Evolutionary conservation across 2,113 vertebrate genomes (phyloP).

Genomic region (Vulpes lagopus): DNA sequence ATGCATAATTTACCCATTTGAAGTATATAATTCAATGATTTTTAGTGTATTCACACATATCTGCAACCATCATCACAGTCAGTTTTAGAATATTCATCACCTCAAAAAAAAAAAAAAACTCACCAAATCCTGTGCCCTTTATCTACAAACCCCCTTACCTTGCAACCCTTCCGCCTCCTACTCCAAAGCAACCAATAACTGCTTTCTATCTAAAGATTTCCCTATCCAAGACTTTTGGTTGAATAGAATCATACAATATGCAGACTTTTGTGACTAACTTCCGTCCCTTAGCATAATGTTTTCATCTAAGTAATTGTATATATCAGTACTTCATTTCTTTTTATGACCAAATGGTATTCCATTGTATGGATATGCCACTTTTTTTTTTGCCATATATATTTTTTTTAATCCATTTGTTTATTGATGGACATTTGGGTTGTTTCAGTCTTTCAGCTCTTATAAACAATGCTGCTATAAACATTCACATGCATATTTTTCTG

Average conservation of each 20-base stretch:
- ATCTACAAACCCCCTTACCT: not conserved
- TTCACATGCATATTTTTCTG: not conserved
- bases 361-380: not conserved
- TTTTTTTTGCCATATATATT: not conserved
- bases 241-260: not conserved
- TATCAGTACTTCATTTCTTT: not conserved
- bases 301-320: not conserved
- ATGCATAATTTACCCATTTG: not conserved
- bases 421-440: not conserved
- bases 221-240: not conserved
- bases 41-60: not conserved
- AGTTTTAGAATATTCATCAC: not conserved
- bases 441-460: not conserved
- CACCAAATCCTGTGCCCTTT: not conserved
- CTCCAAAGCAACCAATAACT: not conserved
- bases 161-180: no score
- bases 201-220: not conserved
- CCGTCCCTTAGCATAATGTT: not conserved
- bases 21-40: not conserved
- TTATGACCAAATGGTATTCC: not conserved
- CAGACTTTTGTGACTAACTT: not conserved
- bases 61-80: not conserved
- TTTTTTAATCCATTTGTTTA: no score
- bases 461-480: not conserved
- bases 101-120: not conserved